Evolutionary conservation across 1,140 invertebrate genomes (phyloP), one percentile per base, ranked within the genome.

Genomic region (Zelostemma sp.): DNA sequence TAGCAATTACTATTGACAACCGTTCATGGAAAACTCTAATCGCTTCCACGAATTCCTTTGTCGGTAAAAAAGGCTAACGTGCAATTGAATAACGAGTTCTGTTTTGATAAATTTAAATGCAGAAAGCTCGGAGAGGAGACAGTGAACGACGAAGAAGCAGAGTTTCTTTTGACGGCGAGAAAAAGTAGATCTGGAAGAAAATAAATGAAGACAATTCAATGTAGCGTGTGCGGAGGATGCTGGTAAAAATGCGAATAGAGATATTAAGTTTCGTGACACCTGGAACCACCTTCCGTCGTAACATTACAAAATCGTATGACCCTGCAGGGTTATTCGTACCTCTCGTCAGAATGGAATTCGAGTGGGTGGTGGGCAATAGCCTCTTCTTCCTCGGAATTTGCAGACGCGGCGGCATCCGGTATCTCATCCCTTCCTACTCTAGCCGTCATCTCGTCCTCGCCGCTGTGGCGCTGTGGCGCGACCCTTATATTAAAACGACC

Each of bases 401-500:
- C 64, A 49, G 68, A 70, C 67, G 68, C 18, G 63, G 55, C 55
- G 64, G 72, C 67, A 73, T 73, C 64, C 63, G 60, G 53, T 54
- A 43, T 57, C 61, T 21, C 61, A 67, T 48, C 57, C 63, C 38
- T 28, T 46, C 35, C 21, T 46, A 57, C 58, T 53, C 55, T 40
- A 19, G 40, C 64, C 63, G 60, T 48, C 57, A 43, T 57, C 61
- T 21, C 61, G 63, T 51, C 59, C 64, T 61, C 69, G 59, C 58
- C 64, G 59, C 62, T 48, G 49, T 56, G 49, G 15, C 63, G 62
- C 51, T 68, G 62, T 40, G 61, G 54, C 21, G 55, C 65, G 40
- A 60, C 71, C 71, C 71, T 68, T 73, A 68, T 68, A 73, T 68
- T 73, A 73, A 73, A 73, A 73, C 66, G 68, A 66, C 68, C 68